A percentile compares a stretch with the other conserved stretches of the same genome.
Evolutionary conservation across 2,797 vertebrate genomes (phyloP).

Genomic region (Pitangus sulphuratus): DNA sequence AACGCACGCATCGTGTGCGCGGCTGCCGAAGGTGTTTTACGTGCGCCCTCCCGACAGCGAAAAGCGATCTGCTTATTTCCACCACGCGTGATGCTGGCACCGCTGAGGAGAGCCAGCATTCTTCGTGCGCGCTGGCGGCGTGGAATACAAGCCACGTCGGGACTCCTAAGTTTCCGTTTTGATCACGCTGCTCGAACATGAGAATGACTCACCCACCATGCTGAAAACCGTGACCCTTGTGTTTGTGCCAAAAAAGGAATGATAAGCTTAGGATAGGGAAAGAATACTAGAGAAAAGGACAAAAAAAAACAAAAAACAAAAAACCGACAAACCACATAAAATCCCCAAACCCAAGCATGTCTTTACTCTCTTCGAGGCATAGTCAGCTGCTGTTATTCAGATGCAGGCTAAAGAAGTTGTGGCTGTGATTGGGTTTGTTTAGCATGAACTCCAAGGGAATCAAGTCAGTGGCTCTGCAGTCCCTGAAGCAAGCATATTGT

Average conservation of each 20-base stretch:
- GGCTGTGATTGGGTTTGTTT: not conserved
- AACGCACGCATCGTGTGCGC: accelerated
- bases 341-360: not conserved
- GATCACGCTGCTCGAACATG: conserved; percentile 35
- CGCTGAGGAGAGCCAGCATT: not conserved
- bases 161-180: conserved; percentile 1
- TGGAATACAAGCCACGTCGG: not conserved
- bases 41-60: accelerated
- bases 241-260: conserved; percentile 28
- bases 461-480: not conserved
- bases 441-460: not conserved
- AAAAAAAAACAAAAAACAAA: not conserved
- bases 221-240: conserved; percentile 33
- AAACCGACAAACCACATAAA: not conserved
- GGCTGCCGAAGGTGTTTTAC: not conserved
- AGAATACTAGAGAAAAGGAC: not conserved
- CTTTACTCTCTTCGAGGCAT: not conserved
- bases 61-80: not conserved
- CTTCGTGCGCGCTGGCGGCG: accelerated
- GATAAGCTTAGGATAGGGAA: not conserved
- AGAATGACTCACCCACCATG: conserved; percentile 13
- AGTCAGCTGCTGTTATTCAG: not conserved
- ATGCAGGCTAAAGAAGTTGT: not conserved
- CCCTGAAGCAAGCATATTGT: not conserved
- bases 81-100: accelerated